Evolutionary conservation across 1,140 invertebrate species (phyloP), one percentile per base, ranked within the genome.

Genomic region (Adoxophyes honmai): DNA sequence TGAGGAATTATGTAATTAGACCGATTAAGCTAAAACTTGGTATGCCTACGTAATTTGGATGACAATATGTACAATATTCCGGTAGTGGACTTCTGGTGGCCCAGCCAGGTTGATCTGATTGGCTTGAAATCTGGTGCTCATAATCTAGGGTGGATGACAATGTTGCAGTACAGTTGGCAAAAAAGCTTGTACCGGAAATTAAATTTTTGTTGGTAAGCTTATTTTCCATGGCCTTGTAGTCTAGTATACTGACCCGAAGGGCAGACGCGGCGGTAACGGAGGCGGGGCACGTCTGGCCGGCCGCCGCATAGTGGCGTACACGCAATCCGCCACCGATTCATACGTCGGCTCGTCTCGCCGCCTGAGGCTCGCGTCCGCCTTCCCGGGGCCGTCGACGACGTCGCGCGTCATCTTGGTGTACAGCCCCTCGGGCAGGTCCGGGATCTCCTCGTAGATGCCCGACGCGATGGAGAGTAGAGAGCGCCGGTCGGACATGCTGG

Each of bases 391-490:
- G 34, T 33, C 21, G n/a, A 15, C 21, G 21, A 10, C 4, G 28
- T 52, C 33, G 13, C 52, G 52, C 2, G 34, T 16, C 52, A 53
- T 36, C 0, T n/a, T 9, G 6, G 42, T 48, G 42, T 48, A 48
- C 9, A 33, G 18, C 8, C 16, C 11, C 0, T 59, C 55, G 37
- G 73, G 66, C 37, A 71, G 57, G 14, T 84, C 81, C 10, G 77
- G 60, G 53, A 86, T 86, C 68, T 86, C 83, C 61, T 86, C 83
- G 71, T 86, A 86, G 38, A 84, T 77, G 59, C 83, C 83, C 7
- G 83, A 86, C 35, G 81, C 65, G 0, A 78, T 58, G 11, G 83
- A 86, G 37, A 60, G 57, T 11, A 80, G 57, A 9, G 81, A 86
- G 7, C 73, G 73, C 0, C 73, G 70, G 55, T 76, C 73, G 1